phyloP scores from a whole-genome alignment of 2,797 vertebrate species.

The Myripristis murdjan region DNA sequence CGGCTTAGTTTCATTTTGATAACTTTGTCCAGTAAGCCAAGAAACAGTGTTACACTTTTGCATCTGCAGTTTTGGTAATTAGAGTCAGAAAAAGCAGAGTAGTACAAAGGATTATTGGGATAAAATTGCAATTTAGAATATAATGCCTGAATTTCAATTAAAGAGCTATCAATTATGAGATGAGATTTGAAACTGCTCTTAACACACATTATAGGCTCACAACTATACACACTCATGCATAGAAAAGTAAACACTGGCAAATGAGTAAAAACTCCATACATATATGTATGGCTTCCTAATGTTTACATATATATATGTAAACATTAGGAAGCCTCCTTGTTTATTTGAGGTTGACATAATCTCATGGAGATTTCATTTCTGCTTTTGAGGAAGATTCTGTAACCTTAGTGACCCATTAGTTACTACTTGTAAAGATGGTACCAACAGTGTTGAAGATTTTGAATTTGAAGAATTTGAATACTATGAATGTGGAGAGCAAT shows the following conservation, averaged over 20 bases:
- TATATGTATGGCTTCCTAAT: no score
- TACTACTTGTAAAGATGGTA: background rate
- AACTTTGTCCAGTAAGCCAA: no score
- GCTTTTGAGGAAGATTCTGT: background rate
- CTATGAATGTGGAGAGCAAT: no score
- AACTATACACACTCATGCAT: background rate
- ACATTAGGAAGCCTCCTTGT: background rate
- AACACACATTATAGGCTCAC: background rate
- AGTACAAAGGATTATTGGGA: background rate
- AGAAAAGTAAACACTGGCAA: no score
- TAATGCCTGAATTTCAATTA: no score
- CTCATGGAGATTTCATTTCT: background rate
- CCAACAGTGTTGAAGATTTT: no score
- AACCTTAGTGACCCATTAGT: background rate
- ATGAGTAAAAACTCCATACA: background rate
- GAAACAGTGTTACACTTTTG: no score
- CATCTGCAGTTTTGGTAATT: no score
- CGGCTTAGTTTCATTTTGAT: no score
- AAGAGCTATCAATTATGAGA: no score
- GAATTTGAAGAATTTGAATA: no score
- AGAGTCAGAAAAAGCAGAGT: no score
- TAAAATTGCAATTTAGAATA: background rate
- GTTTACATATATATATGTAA: background rate
- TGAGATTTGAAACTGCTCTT: background rate
- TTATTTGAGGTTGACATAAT: background rate